Evolutionary conservation across 2,113 vertebrate species (phyloP), one percentile per base, ranked within the genome.

Genomic region (Todiramphus saurophagus): DNA sequence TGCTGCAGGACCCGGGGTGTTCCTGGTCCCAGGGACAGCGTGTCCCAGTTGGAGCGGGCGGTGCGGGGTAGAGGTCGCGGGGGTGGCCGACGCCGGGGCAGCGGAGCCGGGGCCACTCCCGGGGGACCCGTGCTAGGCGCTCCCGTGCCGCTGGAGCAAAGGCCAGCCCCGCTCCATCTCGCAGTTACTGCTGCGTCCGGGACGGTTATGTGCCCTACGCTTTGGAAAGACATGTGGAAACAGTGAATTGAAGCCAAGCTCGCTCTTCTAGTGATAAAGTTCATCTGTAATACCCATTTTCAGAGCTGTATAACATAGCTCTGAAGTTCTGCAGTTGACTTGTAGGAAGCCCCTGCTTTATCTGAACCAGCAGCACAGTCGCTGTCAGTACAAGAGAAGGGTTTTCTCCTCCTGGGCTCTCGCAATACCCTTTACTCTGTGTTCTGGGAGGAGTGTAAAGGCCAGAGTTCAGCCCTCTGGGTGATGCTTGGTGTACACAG

Each of bases 101-200:
- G 46, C 8, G 1, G 86, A 46, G 84, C 84, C 14, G 37, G 7
- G 23, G 15, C 4, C 3, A 60, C n/a, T 63, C 93, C 74, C 39
- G 0, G 0, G 28, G 28, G 95, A 11, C 2, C 76, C 1, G 13
- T 6, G 55, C 24, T 4, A 16, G 33, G 81, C 4, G 0, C 74
- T 76, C 13, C 5, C 2, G 17, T 6, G 16, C 13, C 9, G 0
- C 4, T 94, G 67, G 93, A 70, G 68, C 2, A 90, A 94, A 96
- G 93, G 92, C 62, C 35, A 86, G 87, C 23, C 25, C 79, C 2
- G 0, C 21, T 14, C 17, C 37, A 18, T 28, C 23, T 16, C 13
- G 1, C 4, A 2, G 11, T 5, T 35, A 10, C 24, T 7, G 1
- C 35, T 27, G 4, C 2, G 23, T 11, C 25, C 21, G 8, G 68